Evolutionary conservation across 2,113 vertebrate genomes (phyloP).

Genomic region (Desmodus rotundus): DNA sequence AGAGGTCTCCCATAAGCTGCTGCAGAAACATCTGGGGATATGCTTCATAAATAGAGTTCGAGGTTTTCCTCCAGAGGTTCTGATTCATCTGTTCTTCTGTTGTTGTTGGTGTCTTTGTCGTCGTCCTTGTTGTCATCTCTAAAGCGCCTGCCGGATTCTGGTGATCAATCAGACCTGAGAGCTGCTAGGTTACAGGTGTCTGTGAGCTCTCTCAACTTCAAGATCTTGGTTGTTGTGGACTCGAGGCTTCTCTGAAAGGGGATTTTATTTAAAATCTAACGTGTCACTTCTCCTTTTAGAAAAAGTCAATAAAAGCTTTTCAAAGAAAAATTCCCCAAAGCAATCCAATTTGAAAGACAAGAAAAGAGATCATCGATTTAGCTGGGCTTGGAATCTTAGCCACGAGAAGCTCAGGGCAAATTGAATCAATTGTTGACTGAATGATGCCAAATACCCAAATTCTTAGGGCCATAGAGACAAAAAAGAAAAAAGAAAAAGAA

Average conservation of each 20-base stretch:
- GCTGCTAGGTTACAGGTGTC: background rate
- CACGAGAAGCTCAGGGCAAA: slow-evolving; percentile 28
- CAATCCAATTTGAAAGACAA: slow-evolving; percentile 40
- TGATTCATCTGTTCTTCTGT: background rate
- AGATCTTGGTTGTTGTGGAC: background rate
- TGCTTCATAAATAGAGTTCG: background rate
- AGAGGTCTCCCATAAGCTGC: background rate
- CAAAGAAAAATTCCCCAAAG: slow-evolving; percentile 56
- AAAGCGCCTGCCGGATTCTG: rapidly evolving
- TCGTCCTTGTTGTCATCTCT: background rate
- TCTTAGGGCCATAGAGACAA: slow-evolving; percentile 4
- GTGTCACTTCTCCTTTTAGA: slow-evolving; percentile 27
- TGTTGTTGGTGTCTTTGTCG: rapidly evolving
- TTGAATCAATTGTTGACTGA: background rate
- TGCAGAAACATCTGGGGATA: background rate
- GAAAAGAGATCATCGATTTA: slow-evolving; percentile 57
- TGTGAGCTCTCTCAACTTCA: background rate
- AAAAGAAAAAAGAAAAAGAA: slow-evolving; percentile 32
- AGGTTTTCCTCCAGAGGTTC: background rate
- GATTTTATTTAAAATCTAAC: slow-evolving; percentile 29
- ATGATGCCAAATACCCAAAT: slow-evolving; percentile 26
- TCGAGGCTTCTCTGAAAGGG: background rate
- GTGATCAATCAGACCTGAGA: background rate
- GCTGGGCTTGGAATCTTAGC: background rate
- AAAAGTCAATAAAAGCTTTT: slow-evolving; percentile 65